A percentile compares a stretch with the other conserved stretches of the same genome.
Conservation (phyloP, 2,888 invertebrate genomes). For the Coenonympha glycerion region DNA sequence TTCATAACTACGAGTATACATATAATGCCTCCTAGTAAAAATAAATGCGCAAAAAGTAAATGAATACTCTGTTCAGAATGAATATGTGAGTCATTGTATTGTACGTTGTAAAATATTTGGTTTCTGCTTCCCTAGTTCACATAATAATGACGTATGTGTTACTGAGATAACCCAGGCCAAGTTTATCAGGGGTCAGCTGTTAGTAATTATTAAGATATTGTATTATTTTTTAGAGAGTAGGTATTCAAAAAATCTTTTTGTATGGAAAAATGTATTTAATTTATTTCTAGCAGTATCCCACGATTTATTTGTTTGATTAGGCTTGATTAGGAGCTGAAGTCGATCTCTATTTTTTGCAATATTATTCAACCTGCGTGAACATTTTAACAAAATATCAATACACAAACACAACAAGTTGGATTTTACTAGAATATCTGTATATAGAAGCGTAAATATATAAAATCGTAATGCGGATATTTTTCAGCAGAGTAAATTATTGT, state of each 20-base stretch:
- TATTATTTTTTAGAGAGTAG: no score
- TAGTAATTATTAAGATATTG: background rate
- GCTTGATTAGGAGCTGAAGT: no score
- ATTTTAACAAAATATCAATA: no score
- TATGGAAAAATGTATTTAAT: no score
- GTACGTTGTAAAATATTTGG: background rate
- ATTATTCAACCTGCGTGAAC: background rate
- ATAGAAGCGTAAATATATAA: background rate
- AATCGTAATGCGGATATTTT: constrained; percentile 17
- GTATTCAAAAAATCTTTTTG: no score
- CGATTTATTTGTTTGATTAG: no score
- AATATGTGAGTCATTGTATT: background rate
- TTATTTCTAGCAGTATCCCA: no score
- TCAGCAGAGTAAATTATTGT: constrained; percentile 22
- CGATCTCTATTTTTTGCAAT: no score
- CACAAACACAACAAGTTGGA: no score
- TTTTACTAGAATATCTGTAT: background rate
- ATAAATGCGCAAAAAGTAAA: background rate
- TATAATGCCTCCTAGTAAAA: background rate
- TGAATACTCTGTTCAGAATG: background rate
- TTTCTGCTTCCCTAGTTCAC: background rate
- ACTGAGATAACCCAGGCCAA: background rate
- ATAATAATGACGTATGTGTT: background rate
- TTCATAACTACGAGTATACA: no score
- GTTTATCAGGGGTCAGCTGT: background rate